Conservation (phyloP, 2,888 invertebrate genomes). For the Andrena camellia region DNA sequence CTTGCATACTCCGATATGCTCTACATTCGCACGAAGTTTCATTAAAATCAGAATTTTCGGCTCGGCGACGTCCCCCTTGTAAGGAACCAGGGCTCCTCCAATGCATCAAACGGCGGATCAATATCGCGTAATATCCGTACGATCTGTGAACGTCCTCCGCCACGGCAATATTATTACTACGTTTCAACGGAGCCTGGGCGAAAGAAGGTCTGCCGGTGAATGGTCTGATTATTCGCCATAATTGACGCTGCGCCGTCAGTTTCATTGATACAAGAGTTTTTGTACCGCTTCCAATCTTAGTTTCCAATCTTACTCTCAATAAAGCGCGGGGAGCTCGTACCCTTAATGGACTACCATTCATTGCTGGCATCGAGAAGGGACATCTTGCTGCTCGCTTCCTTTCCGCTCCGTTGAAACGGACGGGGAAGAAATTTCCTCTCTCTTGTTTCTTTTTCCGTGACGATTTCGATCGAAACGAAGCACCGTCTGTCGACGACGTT, state of each 20-base stretch:
- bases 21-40: no score
- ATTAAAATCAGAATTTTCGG: no score
- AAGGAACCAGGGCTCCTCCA: slow-evolving; percentile 8
- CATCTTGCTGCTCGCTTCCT: background rate
- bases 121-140: slow-evolving; percentile 20
- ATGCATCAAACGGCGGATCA: slow-evolving; percentile 8
- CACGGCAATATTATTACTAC: background rate
- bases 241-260: background rate
- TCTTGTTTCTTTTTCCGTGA: no score
- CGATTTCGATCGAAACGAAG: background rate
- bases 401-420: background rate
- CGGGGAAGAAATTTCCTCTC: background rate
- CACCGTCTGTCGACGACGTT: background rate
- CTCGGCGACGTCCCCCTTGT: no score
- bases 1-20: no score
- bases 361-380: slow-evolving; percentile 1
- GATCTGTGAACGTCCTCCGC: slow-evolving; percentile 6
- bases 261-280: background rate
- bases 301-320: background rate
- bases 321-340: background rate
- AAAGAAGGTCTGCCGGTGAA: background rate
- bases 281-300: background rate
- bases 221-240: slow-evolving; percentile 1
- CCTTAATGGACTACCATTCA: background rate
- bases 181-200: background rate